Evolutionary conservation across 2,888 invertebrate genomes (phyloP), one percentile per base, ranked within the genome.

Genomic region (Drosophila rubida): DNA sequence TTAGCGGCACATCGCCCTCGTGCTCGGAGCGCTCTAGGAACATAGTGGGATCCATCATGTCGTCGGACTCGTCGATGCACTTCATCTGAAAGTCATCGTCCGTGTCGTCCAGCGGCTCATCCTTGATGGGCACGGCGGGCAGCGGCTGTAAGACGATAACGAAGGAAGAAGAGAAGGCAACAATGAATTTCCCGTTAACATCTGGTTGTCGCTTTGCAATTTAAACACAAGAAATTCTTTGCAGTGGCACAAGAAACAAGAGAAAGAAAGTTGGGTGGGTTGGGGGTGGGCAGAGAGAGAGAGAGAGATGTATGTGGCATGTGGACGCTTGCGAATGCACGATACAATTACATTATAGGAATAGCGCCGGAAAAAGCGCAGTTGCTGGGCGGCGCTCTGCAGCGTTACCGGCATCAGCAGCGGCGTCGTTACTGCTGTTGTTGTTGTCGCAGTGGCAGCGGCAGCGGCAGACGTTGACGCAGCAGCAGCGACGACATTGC

Each of bases 331-430:
- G 76, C 69, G 88, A 85, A 87, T 83, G 84, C 85, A 86, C 90
- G 90, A 90, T 90, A 90, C 90, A 88, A 90, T 90, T 90, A 90
- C 90, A 90, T 90, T 89, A 89, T 90, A 90, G 68, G 90, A 88
- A 82, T 88, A 90, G 78, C 90, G 90, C 90, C 90, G 87, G 80
- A 90, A 90, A 78, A 90, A 90, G 74, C 90, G 90, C 80, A 90
- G 83, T 76, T 90, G 90, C 73, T 90, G 90, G 44, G 90, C 88
- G 73, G 90, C 90, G 75, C 89, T 90, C 80, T 88, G 87, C 76
- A 84, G 83, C 77, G 82, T 87, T 62, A 82, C 82, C 60, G 82
- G 82, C 82, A 82, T 87, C 14, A 82, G 87, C 70, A 82, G 66
- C 53, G 87, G 81, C 30, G 80, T 80, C 42, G 82, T 54, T 19